Conservation (phyloP, 2,797 vertebrate species). For the Muraenolepis orangiensis region DNA sequence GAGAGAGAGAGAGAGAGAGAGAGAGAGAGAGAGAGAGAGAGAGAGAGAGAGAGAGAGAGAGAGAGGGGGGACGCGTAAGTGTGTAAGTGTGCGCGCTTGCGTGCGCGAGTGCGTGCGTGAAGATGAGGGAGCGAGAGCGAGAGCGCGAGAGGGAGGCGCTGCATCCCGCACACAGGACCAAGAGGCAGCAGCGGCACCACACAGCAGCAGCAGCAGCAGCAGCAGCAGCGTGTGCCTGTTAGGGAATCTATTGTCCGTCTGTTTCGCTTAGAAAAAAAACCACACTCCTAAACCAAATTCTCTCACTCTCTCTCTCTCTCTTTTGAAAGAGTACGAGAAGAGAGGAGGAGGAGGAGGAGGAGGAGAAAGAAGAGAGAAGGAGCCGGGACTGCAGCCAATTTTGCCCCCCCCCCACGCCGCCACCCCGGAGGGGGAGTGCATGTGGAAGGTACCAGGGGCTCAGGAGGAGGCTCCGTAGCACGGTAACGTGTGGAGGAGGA, state of each 20-base stretch:
- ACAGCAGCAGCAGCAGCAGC: conserved; percentile 46
- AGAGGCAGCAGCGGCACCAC: conserved; percentile 50
- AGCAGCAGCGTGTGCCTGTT: conserved; percentile 58
- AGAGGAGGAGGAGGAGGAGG: conserved; percentile 23
- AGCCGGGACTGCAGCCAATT: not conserved
- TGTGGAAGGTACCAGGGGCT: not conserved
- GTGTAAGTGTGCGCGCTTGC: conserved; percentile 28
- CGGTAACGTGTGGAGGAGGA: not conserved
- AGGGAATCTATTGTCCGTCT: conserved; percentile 84
- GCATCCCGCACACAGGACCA: conserved; percentile 62
- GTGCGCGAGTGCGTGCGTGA: conserved; percentile 33
- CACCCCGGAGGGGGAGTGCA: not conserved
- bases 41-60: conserved; percentile 34
- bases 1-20: conserved; percentile 12
- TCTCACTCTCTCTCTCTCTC: conserved; percentile 25
- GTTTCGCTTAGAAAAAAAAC: conserved; percentile 2
- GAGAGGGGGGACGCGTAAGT: conserved; percentile 34
- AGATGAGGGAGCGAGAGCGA: conserved; percentile 3
- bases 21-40: conserved; percentile 16
- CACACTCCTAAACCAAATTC: conserved; percentile 60
- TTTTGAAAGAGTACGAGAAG: not conserved
- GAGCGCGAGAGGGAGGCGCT: conserved; percentile 49
- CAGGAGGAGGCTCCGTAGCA: not conserved
- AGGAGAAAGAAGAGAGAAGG: conserved; percentile 18
- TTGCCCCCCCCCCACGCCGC: too few relatives aligned